Evolutionary conservation across 2,113 vertebrate species (phyloP), one percentile per base, ranked within the genome.

Genomic region (Rattus rattus): DNA sequence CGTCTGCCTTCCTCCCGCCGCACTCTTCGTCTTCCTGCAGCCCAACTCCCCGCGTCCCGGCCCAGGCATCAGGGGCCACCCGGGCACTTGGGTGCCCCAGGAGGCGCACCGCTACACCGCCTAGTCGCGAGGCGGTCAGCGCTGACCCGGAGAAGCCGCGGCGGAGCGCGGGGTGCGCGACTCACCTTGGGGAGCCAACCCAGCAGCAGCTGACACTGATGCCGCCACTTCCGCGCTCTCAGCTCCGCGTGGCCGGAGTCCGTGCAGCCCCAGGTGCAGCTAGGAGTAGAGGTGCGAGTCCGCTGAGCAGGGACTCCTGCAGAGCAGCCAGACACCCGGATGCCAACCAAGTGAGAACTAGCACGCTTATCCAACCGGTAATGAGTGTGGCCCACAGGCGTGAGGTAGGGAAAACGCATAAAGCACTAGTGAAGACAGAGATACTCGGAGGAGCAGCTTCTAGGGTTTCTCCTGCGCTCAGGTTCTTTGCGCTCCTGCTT

Each of bases 1-100:
- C 96, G 97, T 98, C 65, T 84, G 90, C 88, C 97, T 92, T 96
- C 95, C 97, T 17, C 84, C 97, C 90, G 26, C 97, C 65, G 97
- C 97, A 96, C 97, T 96, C 97, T 97, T 98, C 98, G 98, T 98
- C 97, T 97, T 97, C 92, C 95, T 85, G 97, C 97, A 14, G 88
- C 90, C 88, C 26, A 96, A 33, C 19, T 90, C 90, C 94, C 91
- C 52, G 96, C 96, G 90, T 90, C 97, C 97, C 2, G 97, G 96
- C 72, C 96, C 97, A 7, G 97, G 97, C 97, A 98, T 88, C 79
- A 59, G 91, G 95, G 19, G 91, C 94, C 93, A 63, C 97, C 95
- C 24, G 67, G 94, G 85, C 96, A 90, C 95, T 14, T 17, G 4
- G n/a, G 43, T 1, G 89, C n/a, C 75, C 85, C 94, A 10, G 79